These are phyloP conservation scores for Agonopterix subpropinquella DNA, from an alignment of 2,888 invertebrate species.

Conservation along the genomic window DNA sequence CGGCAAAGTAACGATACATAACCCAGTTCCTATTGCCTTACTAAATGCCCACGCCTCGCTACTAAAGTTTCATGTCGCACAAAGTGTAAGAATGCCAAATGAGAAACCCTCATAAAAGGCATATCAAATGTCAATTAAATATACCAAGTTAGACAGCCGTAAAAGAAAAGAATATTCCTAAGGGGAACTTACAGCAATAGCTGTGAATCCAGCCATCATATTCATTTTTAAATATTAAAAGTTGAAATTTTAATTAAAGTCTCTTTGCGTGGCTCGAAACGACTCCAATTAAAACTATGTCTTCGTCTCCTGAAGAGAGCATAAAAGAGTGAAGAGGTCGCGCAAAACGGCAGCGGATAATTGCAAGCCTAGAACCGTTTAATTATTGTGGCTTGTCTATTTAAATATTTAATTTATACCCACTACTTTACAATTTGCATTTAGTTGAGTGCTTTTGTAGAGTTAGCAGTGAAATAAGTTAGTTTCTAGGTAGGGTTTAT, in stretches of 20 bases:
- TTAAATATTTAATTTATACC: conserved; percentile 27
- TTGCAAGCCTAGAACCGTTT: conserved; percentile 41
- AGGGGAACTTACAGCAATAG: conserved; percentile 34
- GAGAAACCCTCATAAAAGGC: background rate
- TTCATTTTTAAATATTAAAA: conserved; percentile 53
- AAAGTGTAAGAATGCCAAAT: background rate
- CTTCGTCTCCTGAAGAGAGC: conserved; percentile 46
- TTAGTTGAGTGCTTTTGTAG: no score
- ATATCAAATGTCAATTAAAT: background rate
- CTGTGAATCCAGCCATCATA: conserved; percentile 34
- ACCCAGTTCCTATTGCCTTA: no score
- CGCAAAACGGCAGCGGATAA: conserved; percentile 50
- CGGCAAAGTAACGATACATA: no score
- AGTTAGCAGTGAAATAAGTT: no score
- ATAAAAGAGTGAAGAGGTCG: conserved; percentile 53
- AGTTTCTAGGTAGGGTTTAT: no score
- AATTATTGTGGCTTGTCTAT: conserved; percentile 48
- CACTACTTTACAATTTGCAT: background rate
- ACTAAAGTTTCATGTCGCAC: background rate
- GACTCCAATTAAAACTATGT: conserved; percentile 71
- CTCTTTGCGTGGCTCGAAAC: conserved; percentile 55
- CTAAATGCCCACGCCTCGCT: no score
- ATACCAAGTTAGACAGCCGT: background rate
- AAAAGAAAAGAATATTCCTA: background rate
- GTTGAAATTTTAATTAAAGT: conserved; percentile 64